Conservation (phyloP, 2,113 vertebrate species). For the Hippocampus mohnikei region DNA sequence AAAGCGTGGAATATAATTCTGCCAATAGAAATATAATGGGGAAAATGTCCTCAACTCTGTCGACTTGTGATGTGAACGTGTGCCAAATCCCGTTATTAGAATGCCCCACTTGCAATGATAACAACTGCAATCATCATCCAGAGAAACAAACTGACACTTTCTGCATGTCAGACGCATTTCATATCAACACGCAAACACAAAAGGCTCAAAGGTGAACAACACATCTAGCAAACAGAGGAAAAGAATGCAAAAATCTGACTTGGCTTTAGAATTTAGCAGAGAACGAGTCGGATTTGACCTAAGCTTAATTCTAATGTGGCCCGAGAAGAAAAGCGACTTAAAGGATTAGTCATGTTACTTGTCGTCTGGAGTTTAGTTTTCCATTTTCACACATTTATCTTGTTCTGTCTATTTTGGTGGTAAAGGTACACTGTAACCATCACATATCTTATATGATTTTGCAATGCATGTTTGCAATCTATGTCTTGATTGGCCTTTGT, state of each 20-base stretch:
- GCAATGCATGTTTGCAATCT: neutral
- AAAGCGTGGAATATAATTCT: neutral
- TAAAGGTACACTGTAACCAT: neutral
- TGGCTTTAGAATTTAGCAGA: conserved; percentile 42
- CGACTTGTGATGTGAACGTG: neutral
- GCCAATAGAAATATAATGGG: neutral
- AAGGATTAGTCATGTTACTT: conserved; percentile 40
- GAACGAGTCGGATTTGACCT: conserved; percentile 19
- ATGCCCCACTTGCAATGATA: conserved; percentile 10
- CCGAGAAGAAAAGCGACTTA: conserved; percentile 9
- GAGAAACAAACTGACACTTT: neutral
- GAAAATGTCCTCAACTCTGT: neutral
- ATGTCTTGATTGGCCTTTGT: neutral
- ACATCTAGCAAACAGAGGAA: conserved; percentile 19
- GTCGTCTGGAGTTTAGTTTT: conserved; percentile 22
- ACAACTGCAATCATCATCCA: conserved; percentile 24
- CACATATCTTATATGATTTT: neutral
- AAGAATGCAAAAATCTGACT: conserved; percentile 56
- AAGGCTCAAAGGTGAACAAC: conserved; percentile 14
- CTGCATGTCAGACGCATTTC: neutral
- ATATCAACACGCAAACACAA: neutral
- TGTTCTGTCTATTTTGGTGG: neutral
- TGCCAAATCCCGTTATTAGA: conserved; percentile 13
- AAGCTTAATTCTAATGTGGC: neutral
- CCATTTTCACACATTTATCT: neutral